Conservation (phyloP, 2,888 invertebrate species). For the Peribatodes rhomboidaria region DNA sequence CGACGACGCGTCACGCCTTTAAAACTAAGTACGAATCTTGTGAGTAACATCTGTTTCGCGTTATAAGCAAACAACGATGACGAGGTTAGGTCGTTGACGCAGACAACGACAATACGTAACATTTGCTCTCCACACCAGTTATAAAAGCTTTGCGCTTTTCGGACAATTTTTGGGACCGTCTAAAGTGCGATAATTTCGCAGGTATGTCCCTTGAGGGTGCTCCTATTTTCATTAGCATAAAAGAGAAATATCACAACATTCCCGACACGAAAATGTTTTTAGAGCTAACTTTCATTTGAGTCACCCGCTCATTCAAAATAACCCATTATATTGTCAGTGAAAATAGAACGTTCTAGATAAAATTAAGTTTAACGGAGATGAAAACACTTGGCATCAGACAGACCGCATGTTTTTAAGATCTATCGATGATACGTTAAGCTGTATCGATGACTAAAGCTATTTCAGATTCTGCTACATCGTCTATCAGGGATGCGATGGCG, state of each 20-base stretch:
- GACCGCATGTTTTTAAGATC: neutral
- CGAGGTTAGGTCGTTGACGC: conserved; percentile 27
- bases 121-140: conserved; percentile 8
- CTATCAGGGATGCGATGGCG: neutral
- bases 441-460: neutral
- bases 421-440: neutral
- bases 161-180: neutral
- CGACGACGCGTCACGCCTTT: conserved; percentile 33
- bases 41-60: conserved; percentile 36
- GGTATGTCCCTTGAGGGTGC: neutral
- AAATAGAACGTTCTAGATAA: conserved; percentile 5
- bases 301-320: conserved; percentile 23
- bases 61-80: conserved; percentile 44
- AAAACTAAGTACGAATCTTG: conserved; percentile 30
- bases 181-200: conserved; percentile 5
- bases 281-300: conserved; percentile 15
- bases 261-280: conserved; percentile 24
- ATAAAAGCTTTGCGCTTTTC: conserved; percentile 1
- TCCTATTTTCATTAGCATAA: neutral
- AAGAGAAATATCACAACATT: conserved; percentile 11
- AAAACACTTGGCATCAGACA: neutral
- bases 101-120: conserved; percentile 28
- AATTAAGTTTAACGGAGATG: conserved; percentile 3
- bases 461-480: neutral
- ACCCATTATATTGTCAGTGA: conserved; percentile 23